Evolutionary conservation across 1,140 invertebrate species (phyloP).

Genomic region (Drosophila prosaltans): DNA sequence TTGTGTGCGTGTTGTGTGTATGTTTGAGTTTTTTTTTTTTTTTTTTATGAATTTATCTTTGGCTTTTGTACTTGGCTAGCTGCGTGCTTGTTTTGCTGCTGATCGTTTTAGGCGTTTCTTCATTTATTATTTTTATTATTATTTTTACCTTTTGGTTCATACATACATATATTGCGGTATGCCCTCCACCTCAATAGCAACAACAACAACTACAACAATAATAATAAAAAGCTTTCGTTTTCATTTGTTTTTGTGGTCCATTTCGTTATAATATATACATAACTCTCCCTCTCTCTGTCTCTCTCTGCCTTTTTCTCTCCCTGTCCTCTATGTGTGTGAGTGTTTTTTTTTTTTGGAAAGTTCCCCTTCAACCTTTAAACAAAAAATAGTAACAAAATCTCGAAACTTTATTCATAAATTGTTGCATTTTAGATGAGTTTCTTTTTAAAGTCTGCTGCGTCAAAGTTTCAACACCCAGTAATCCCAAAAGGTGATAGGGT

Average conservation of each 20-base stretch:
- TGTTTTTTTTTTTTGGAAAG: slow-evolving; percentile 9
- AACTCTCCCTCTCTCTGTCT: neutral
- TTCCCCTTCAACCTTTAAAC: slow-evolving; percentile 13
- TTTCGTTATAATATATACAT: slow-evolving; percentile 19
- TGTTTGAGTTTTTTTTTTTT: slow-evolving; percentile 21
- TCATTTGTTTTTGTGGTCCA: slow-evolving; percentile 17
- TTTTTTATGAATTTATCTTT: slow-evolving; percentile 15
- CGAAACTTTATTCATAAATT: slow-evolving; percentile 11
- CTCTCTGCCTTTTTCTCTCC: no score
- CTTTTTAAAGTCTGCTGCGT: slow-evolving; percentile 5
- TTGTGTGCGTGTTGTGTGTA: slow-evolving; percentile 19
- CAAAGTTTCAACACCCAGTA: neutral
- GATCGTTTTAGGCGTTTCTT: slow-evolving; percentile 19
- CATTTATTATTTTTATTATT: slow-evolving; percentile 12
- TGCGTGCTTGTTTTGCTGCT: slow-evolving; percentile 17
- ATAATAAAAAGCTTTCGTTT: slow-evolving; percentile 20
- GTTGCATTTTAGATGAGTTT: slow-evolving; percentile 12
- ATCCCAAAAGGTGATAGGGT: neutral
- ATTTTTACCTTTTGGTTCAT: slow-evolving; percentile 12
- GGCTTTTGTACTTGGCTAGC: slow-evolving; percentile 16
- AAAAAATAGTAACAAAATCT: slow-evolving; percentile 6
- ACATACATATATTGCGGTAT: neutral
- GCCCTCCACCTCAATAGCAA: slow-evolving; percentile 1
- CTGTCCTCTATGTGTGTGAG: neutral
- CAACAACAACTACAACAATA: neutral